These are phyloP conservation scores for Phoenicopterus ruber DNA, from an alignment of 2,113 vertebrate species.

Conservation along the genomic window DNA sequence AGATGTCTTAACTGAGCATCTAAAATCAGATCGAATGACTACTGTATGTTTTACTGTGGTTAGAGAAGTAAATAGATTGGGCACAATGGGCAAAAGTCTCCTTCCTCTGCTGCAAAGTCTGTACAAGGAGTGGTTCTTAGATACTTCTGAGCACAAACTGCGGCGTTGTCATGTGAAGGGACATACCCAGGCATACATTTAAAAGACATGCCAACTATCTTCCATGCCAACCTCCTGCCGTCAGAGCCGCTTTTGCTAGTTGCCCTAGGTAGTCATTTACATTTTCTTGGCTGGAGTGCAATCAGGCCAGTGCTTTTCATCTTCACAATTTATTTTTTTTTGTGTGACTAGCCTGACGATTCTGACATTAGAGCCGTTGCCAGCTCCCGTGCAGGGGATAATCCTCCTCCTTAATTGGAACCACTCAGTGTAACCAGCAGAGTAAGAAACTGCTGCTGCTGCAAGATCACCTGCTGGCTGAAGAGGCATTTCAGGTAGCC, in stretches of 20 bases:
- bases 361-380: neutral
- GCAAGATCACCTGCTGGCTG: constrained; percentile 2
- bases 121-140: neutral
- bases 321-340: neutral
- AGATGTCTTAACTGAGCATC: neutral
- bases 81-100: neutral
- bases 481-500: constrained; percentile 8
- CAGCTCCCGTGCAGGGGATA: constrained; percentile 4
- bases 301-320: neutral
- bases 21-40: neutral
- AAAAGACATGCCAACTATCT: neutral
- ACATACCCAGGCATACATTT: neutral
- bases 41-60: neutral
- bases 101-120: neutral
- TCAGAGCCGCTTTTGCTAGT: neutral
- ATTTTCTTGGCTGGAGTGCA: neutral
- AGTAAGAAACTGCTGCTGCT: neutral
- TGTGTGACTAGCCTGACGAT: neutral
- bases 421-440: neutral
- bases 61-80: neutral
- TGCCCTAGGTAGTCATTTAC: neutral
- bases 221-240: neutral
- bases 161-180: neutral
- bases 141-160: neutral
- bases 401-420: constrained; percentile 26